Evolutionary conservation across 2,113 vertebrate species (phyloP).

Genomic region (Ondatra zibethicus): DNA sequence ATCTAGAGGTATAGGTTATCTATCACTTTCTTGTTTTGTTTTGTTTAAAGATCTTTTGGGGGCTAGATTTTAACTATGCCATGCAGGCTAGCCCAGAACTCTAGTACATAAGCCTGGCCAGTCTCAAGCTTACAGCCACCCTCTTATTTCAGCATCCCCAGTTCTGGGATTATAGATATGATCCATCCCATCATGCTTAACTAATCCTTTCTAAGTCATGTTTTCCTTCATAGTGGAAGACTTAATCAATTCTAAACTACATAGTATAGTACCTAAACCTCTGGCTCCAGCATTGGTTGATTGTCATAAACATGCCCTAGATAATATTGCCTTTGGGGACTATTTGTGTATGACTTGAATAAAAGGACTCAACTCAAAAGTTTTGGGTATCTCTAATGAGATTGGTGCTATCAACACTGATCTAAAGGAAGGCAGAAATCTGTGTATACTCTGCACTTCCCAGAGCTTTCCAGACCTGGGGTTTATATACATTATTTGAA

Average conservation of each 20-base stretch:
- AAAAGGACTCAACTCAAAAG: background rate
- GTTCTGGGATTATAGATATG: background rate
- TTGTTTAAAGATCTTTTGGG: background rate
- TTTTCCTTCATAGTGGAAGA: background rate
- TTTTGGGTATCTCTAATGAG: background rate
- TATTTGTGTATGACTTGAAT: background rate
- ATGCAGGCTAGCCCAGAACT: background rate
- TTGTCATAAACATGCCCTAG: background rate
- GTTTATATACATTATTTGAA: background rate
- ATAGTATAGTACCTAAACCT: background rate
- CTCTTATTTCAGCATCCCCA: no score
- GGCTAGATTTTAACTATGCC: background rate
- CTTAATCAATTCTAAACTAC: background rate
- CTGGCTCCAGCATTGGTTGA: background rate
- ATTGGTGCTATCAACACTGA: background rate
- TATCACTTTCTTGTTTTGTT: background rate
- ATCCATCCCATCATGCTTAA: no score
- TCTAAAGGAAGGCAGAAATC: background rate
- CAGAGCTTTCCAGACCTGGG: background rate
- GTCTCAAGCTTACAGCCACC: background rate
- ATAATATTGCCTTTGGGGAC: background rate
- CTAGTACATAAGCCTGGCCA: no score
- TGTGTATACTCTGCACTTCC: background rate
- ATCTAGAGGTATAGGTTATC: background rate
- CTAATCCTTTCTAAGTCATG: background rate